These are phyloP conservation scores for Procambarus clarkii DNA, from an alignment of 1,140 invertebrate species.

Conservation along the genomic window DNA sequence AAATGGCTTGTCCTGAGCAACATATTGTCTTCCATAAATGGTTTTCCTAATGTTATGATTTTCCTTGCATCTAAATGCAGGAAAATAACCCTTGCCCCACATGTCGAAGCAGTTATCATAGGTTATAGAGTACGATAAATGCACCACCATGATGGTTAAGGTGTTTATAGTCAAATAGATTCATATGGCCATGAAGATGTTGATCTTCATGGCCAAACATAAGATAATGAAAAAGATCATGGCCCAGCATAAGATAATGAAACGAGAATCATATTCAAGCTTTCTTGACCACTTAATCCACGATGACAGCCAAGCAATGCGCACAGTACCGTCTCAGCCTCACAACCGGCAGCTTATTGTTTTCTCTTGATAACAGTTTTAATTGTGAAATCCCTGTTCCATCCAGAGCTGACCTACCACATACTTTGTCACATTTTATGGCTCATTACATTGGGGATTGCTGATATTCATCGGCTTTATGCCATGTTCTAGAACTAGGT, in stretches of 20 bases:
- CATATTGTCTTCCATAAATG: too few species aligned
- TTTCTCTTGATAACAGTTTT: slow-evolving; percentile 17
- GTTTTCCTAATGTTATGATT: too few species aligned
- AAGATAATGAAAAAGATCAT: too few species aligned
- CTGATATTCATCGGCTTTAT: background rate
- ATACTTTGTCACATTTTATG: background rate
- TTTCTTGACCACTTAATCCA: background rate
- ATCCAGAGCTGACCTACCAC: slow-evolving; percentile 45
- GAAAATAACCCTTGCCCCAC: too few species aligned
- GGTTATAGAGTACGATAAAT: too few species aligned
- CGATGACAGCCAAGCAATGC: background rate
- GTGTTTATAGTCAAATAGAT: too few species aligned
- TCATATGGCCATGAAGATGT: too few species aligned
- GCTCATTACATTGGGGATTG: background rate
- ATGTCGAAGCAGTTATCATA: too few species aligned
- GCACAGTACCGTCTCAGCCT: slow-evolving; percentile 36
- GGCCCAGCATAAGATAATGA: background rate
- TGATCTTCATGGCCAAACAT: too few species aligned
- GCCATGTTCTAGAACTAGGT: background rate
- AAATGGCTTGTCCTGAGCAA: too few species aligned
- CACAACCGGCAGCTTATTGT: slow-evolving; percentile 20
- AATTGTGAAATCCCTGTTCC: slow-evolving; percentile 41
- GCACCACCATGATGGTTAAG: too few species aligned
- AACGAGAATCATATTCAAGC: background rate
- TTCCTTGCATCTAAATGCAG: too few species aligned